A percentile compares a stretch with the other conserved stretches of the same genome.
phyloP scores from a whole-genome alignment of 2,888 invertebrate species.

The Dexiosoma caninum region DNA sequence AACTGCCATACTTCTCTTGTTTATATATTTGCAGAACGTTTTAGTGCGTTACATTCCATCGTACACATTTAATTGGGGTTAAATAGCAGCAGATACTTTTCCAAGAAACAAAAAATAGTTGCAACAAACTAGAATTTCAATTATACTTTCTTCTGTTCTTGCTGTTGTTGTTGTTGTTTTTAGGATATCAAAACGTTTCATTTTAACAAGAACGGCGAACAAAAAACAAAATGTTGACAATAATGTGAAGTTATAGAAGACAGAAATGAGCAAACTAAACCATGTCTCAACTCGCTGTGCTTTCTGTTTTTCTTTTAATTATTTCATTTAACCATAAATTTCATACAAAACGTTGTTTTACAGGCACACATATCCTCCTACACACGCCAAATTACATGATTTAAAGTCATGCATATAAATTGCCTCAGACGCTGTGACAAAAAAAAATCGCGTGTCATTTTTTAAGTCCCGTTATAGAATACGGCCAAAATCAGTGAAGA shows the following conservation, averaged over 20 bases:
- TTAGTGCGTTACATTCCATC: not conserved
- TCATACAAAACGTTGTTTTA: slow-evolving; percentile 65
- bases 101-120: slow-evolving; percentile 45
- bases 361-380: slow-evolving; percentile 15
- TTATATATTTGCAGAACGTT: not conserved
- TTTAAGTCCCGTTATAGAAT: slow-evolving; percentile 10
- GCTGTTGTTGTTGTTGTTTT: not conserved
- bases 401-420: slow-evolving; percentile 60
- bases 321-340: slow-evolving; percentile 51
- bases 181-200: not conserved
- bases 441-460: slow-evolving; percentile 46
- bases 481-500: not conserved
- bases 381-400: slow-evolving; percentile 25
- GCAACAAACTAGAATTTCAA: slow-evolving; percentile 57
- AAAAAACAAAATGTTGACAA: slow-evolving; percentile 47
- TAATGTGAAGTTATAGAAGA: slow-evolving; percentile 29
- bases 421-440: slow-evolving; percentile 49
- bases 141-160: slow-evolving; percentile 18
- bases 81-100: slow-evolving; percentile 59
- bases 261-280: slow-evolving; percentile 38
- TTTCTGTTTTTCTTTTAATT: slow-evolving; percentile 34
- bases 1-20: slow-evolving; percentile 28
- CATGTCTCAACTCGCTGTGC: slow-evolving; percentile 29
- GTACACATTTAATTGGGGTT: slow-evolving; percentile 55
- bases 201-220: slow-evolving; percentile 26